Evolutionary conservation across 2,797 vertebrate genomes (phyloP).

Genomic region (Acrossocheilus wenchowensis): DNA sequence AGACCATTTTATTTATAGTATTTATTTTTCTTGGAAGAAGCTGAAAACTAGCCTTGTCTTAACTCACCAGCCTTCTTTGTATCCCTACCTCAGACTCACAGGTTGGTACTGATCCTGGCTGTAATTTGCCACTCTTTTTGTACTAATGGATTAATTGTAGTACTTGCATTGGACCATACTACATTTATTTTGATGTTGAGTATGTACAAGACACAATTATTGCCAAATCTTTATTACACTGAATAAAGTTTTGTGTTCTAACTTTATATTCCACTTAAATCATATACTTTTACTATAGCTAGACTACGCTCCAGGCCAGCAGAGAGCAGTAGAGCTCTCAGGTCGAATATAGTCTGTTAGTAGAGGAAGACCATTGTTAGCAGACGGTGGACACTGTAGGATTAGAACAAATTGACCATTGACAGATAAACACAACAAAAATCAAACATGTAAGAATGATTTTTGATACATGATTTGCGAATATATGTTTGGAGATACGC

Average conservation of each 20-base stretch:
- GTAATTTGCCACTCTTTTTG: slow-evolving; percentile 15
- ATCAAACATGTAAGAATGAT: neutral
- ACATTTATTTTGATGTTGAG: neutral
- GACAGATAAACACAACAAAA: neutral
- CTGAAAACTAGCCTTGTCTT: slow-evolving; percentile 20
- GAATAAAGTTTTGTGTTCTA: slow-evolving; percentile 10
- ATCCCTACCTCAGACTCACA: slow-evolving; percentile 54
- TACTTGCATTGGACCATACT: neutral
- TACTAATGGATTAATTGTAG: slow-evolving; percentile 10
- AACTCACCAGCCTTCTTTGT: slow-evolving; percentile 9
- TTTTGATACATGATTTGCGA: neutral
- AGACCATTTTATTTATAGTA: slow-evolving; percentile 10
- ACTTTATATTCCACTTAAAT: neutral
- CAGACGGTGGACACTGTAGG: neutral
- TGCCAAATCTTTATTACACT: neutral
- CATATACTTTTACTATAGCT: neutral
- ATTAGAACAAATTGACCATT: neutral
- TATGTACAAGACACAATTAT: neutral
- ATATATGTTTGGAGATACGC: neutral
- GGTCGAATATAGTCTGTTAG: neutral
- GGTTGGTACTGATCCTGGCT: neutral
- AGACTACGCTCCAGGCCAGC: neutral
- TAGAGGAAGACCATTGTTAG: slow-evolving; percentile 14
- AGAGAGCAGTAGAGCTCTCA: neutral
- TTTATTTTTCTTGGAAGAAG: neutral